Evolutionary conservation across 2,113 vertebrate genomes (phyloP), one percentile per base, ranked within the genome.

Genomic region (Muntiacus muntjak): DNA sequence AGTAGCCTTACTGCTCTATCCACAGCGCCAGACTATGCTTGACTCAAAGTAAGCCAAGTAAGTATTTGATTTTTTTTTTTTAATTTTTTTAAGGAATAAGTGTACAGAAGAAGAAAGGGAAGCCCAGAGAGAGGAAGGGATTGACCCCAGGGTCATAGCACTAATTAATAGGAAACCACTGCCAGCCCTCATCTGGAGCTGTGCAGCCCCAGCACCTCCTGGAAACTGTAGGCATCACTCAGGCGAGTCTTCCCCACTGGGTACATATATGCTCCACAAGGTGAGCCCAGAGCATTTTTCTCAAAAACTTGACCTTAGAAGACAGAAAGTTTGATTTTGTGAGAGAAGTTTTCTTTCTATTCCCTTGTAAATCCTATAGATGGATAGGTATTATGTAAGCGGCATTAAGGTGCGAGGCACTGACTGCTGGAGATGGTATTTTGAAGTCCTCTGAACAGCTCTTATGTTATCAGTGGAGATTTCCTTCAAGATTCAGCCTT

Each of bases 351-450:
- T 88, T 71, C 82, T 93, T 82, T 83, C 87, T 28, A 89, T 97
- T 96, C 94, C 79, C 86, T 84, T 78, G 87, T 92, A 97, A 97
- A 95, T 97, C 97, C 97, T 83, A 16, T 6, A 92, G 90, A 95
- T 40, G 79, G 84, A 78, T 76, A 87, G 64, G n/a, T 52, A 43
- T 93, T 78, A 40, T 47, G 43, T 55, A 78, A 94, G 87, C 1
- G 0, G 84, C 50, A 19, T 92, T 96, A 87, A n/a, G 5, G 3
- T 28, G 40, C 36, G 12, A 2, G 33, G 16, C 14, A 2, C 58
- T 21, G 28, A 28, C 50, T 2, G 10, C 57, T 7, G 28, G 7
- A 17, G 76, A 52, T 85, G 85, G 52, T 92, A 76, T 97, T 94
- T 47, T 60, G 84, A 90, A 64, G 79, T 87, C 90, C 92, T 93